Percentiles rank a stretch among this genome's conserved stretches.
These are phyloP conservation scores for Pelodytes ibericus DNA, from an alignment of 2,797 vertebrate species.

Conservation along the genomic window DNA sequence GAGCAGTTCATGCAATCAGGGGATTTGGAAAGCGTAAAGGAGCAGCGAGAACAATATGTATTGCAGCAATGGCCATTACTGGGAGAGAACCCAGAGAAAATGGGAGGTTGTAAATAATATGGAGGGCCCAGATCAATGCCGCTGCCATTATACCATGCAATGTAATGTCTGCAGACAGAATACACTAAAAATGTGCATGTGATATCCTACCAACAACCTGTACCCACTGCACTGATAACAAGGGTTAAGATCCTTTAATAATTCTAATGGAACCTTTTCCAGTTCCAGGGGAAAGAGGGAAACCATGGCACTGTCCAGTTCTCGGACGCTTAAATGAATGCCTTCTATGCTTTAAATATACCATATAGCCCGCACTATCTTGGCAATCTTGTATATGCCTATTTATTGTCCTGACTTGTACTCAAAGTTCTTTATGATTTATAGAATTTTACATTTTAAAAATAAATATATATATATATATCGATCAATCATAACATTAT, in stretches of 20 bases:
- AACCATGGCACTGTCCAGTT: too few relatives aligned
- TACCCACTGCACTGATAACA: not conserved
- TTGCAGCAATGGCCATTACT: not conserved
- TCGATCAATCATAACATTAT: too few relatives aligned
- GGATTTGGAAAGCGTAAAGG: not conserved
- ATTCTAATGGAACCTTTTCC: not conserved
- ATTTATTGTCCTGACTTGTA: too few relatives aligned
- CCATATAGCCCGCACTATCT: too few relatives aligned
- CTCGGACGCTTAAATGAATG: too few relatives aligned
- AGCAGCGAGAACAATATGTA: not conserved
- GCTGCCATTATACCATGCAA: not conserved
- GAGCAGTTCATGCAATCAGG: slow-evolving; percentile 7
- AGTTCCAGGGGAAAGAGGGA: not conserved
- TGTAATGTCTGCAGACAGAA: not conserved
- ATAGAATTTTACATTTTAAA: too few relatives aligned
- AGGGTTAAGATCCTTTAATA: not conserved
- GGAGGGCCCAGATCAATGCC: not conserved
- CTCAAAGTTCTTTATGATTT: too few relatives aligned
- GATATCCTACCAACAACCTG: too few relatives aligned
- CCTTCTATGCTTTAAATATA: too few relatives aligned
- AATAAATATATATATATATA: too few relatives aligned
- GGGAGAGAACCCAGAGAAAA: not conserved
- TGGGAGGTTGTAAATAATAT: not conserved
- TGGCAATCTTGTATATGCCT: too few relatives aligned
- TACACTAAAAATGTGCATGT: not conserved